A percentile compares a stretch with the other conserved stretches of the same genome.
phyloP scores from a whole-genome alignment of 2,113 vertebrate species.

The Anoura caudifer region DNA sequence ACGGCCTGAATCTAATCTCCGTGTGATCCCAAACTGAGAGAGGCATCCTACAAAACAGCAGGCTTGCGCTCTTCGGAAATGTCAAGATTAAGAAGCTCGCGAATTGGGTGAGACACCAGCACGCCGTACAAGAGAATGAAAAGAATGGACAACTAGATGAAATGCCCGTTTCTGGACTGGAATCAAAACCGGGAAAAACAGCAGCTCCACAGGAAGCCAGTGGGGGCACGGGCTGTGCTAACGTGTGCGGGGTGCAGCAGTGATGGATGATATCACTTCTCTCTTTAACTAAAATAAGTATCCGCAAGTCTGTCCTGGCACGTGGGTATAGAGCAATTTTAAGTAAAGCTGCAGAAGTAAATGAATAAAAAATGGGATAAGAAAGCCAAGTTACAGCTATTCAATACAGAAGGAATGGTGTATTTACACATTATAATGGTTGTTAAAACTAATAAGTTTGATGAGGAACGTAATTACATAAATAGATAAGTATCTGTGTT shows the following conservation, averaged over 20 bases:
- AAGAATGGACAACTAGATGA: not conserved
- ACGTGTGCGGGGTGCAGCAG: accelerated
- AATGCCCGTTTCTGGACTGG: not conserved
- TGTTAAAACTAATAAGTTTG: not conserved
- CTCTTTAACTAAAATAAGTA: not conserved
- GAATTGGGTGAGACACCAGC: not conserved
- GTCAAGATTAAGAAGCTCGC: not conserved
- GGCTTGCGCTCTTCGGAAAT: not conserved
- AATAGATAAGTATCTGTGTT: not conserved
- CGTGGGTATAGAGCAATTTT: not conserved
- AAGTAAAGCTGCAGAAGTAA: not conserved
- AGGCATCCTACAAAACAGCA: not conserved
- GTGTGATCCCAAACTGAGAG: not conserved
- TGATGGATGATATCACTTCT: not conserved
- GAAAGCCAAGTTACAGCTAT: not conserved
- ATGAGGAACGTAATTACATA: not conserved
- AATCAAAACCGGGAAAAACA: not conserved
- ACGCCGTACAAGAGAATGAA: not conserved
- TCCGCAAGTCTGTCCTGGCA: not conserved
- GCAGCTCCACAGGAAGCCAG: too few relatives aligned
- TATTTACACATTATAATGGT: not conserved
- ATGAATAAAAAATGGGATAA: not conserved
- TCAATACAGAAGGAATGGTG: not conserved
- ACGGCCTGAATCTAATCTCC: not conserved
- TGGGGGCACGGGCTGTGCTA: not conserved